These are phyloP conservation scores for Halisarca cf. caerulea DNA, from an alignment of 37 sponge, comb jelly and placozoan genomes.

Conservation along the genomic window DNA sequence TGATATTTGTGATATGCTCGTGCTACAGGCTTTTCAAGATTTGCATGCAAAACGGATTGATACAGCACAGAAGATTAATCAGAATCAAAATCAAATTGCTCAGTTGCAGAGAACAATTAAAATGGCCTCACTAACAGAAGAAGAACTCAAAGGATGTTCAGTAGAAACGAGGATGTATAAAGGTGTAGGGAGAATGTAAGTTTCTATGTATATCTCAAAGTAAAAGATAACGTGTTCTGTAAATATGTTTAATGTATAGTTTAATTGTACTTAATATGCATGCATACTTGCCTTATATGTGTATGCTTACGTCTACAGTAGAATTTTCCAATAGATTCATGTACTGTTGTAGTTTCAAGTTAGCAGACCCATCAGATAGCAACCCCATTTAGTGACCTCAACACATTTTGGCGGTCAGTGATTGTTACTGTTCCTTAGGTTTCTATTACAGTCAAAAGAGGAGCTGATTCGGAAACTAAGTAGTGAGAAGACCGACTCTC, in stretches of 20 bases:
- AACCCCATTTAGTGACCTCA: too few relatives aligned
- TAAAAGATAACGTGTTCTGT: too few relatives aligned
- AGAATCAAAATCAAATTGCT: neutral
- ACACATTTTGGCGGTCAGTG: too few relatives aligned
- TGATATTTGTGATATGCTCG: too few relatives aligned
- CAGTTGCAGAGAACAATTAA: neutral
- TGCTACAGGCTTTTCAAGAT: conserved; percentile 10
- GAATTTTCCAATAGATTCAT: too few relatives aligned
- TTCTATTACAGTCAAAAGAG: conserved; percentile 3
- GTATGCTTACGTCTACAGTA: too few relatives aligned
- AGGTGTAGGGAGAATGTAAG: conserved; percentile 15
- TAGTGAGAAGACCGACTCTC: neutral
- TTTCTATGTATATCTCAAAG: neutral
- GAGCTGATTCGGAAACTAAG: neutral
- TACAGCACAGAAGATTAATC: neutral
- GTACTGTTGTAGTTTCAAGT: too few relatives aligned
- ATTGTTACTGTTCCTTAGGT: neutral
- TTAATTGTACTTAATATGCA: too few relatives aligned
- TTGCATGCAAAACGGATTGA: neutral
- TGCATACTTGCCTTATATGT: too few relatives aligned
- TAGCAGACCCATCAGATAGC: too few relatives aligned
- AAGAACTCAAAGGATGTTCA: conserved; percentile 5
- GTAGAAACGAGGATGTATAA: conserved; percentile 12
- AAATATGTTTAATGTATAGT: too few relatives aligned
- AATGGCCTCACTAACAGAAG: conserved; percentile 9